A percentile compares a stretch with the other conserved stretches of the same genome.
Evolutionary conservation across 2,113 vertebrate genomes (phyloP).

Genomic region (Hepsetus odoe): DNA sequence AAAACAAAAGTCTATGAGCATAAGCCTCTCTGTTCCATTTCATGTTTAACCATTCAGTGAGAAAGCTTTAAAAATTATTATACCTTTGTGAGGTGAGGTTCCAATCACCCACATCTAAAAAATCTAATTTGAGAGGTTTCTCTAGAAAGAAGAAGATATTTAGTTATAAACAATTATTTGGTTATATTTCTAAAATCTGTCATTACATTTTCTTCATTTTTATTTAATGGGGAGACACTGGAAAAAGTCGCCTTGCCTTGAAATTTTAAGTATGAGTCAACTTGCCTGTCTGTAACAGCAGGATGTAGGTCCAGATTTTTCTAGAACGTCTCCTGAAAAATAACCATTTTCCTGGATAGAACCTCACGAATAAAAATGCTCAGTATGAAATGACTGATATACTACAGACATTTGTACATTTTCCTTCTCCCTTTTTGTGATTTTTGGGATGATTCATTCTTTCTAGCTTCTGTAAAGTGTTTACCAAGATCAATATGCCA

Average conservation of each 20-base stretch:
- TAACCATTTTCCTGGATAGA: background rate
- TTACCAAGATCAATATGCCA: background rate
- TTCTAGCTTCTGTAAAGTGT: constrained; percentile 4
- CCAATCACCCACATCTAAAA: too few relatives aligned
- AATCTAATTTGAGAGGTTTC: too few relatives aligned
- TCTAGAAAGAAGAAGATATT: too few relatives aligned
- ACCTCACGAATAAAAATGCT: background rate
- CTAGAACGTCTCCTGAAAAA: background rate
- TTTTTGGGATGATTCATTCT: constrained; percentile 4
- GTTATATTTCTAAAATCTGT: too few relatives aligned
- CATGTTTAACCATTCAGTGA: too few relatives aligned
- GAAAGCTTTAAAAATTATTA: too few relatives aligned
- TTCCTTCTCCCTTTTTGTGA: background rate
- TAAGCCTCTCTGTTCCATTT: too few relatives aligned
- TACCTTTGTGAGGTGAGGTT: too few relatives aligned
- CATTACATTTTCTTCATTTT: too few relatives aligned
- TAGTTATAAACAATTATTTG: too few relatives aligned
- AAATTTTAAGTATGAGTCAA: background rate
- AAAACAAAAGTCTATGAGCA: too few relatives aligned
- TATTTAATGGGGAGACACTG: background rate
- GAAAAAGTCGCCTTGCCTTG: background rate
- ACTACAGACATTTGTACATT: background rate
- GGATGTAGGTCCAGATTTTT: background rate
- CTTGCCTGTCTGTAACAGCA: background rate
- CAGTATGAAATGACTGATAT: constrained; percentile 6